Evolutionary conservation across 2,888 invertebrate genomes (phyloP).

Genomic region (Psylliodes chrysocephalus): DNA sequence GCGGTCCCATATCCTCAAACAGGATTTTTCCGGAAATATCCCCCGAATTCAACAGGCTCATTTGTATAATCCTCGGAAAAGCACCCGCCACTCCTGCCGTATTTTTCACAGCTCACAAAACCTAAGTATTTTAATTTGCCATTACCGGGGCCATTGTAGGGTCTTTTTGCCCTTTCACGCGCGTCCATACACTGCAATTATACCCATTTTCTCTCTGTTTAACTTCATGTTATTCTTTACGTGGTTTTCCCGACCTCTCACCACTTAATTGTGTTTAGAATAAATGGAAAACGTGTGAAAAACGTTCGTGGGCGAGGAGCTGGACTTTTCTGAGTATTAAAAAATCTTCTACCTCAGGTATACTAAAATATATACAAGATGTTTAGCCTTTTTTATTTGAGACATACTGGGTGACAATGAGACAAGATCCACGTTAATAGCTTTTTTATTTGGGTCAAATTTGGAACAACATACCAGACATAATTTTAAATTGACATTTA

Average conservation of each 20-base stretch:
- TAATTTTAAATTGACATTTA: too few relatives aligned
- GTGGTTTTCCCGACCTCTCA: constrained; percentile 38
- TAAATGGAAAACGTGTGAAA: constrained; percentile 29
- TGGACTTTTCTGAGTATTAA: neutral
- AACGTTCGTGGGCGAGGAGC: neutral
- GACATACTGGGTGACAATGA: too few relatives aligned
- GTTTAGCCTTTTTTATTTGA: too few relatives aligned
- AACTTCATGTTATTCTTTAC: constrained; percentile 41
- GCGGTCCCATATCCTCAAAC: too few relatives aligned
- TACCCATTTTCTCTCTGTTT: constrained; percentile 37
- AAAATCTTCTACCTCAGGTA: too few relatives aligned
- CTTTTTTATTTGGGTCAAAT: too few relatives aligned
- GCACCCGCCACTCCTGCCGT: constrained; percentile 20
- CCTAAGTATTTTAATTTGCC: constrained; percentile 38
- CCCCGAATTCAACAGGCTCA: constrained; percentile 32
- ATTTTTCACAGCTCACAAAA: constrained; percentile 38
- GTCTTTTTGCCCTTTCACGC: constrained; percentile 23
- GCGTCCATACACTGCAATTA: constrained; percentile 40
- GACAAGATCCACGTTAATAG: too few relatives aligned
- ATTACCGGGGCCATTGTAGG: constrained; percentile 28
- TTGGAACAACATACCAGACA: too few relatives aligned
- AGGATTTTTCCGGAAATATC: neutral
- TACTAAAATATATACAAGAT: too few relatives aligned
- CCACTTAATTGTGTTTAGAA: constrained; percentile 39
- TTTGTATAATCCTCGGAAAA: constrained; percentile 28